These are phyloP conservation scores for Beaufortia kweichowensis DNA, from an alignment of 2,113 vertebrate species.

Conservation along the genomic window DNA sequence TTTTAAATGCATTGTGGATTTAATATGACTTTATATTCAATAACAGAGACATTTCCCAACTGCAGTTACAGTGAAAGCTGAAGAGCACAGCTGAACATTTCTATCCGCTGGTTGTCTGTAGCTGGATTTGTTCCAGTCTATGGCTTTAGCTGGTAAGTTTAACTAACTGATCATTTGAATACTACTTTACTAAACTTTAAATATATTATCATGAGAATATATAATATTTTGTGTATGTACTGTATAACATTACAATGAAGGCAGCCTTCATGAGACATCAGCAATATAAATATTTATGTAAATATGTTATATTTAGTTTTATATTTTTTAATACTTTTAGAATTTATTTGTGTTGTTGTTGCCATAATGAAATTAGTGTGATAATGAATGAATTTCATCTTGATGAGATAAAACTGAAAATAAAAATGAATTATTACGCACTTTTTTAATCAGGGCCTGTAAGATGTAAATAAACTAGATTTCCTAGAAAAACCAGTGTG, in stretches of 20 bases:
- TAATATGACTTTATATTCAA: too few relatives aligned
- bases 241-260: too few relatives aligned
- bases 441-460: not conserved
- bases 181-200: not conserved
- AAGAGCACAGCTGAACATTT: not conserved
- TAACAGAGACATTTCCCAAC: too few relatives aligned
- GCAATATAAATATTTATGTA: too few relatives aligned
- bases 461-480: constrained; percentile 47
- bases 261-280: too few relatives aligned
- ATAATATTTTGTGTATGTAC: too few relatives aligned
- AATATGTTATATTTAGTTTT: not conserved
- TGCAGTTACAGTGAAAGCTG: not conserved
- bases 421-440: too few relatives aligned
- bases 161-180: not conserved
- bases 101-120: not conserved
- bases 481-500: constrained; percentile 52
- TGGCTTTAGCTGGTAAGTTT: not conserved
- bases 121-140: not conserved
- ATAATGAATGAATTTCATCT: not conserved
- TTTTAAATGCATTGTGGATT: too few relatives aligned
- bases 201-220: not conserved
- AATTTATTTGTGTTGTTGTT: not conserved
- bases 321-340: not conserved
- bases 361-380: not conserved
- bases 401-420: not conserved